These are phyloP conservation scores for Cerceris ruficornis DNA, from an alignment of 2,888 invertebrate species.

Conservation along the genomic window DNA sequence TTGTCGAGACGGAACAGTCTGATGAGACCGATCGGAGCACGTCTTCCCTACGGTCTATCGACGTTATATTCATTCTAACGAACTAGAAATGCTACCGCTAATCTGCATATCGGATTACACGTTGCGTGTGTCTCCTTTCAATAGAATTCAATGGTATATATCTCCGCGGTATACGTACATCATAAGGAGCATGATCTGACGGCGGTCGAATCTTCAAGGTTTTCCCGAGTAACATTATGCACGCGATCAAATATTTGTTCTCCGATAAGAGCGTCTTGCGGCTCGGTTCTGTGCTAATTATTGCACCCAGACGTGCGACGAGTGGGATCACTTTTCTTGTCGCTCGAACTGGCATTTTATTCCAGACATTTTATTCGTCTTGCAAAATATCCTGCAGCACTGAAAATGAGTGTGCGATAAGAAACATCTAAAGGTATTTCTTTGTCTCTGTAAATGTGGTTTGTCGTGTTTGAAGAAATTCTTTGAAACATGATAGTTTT, in stretches of 20 bases:
- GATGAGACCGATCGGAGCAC: slow-evolving; percentile 6
- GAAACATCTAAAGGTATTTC: background rate
- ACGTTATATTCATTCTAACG: slow-evolving; percentile 5
- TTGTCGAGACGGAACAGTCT: slow-evolving; percentile 12
- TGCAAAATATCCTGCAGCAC: background rate
- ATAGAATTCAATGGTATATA: slow-evolving; percentile 15
- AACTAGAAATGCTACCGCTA: slow-evolving; percentile 25
- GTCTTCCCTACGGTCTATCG: slow-evolving; percentile 1
- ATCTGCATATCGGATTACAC: slow-evolving; percentile 34
- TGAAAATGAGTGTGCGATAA: background rate
- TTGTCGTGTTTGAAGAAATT: no score
- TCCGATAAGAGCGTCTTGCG: background rate
- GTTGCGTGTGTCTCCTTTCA: slow-evolving; percentile 19
- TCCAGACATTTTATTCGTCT: background rate
- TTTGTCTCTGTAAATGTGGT: no score
- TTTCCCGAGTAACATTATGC: background rate
- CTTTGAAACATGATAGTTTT: no score
- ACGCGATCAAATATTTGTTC: slow-evolving; percentile 1
- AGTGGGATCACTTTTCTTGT: background rate
- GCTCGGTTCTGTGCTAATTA: background rate
- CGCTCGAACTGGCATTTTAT: background rate
- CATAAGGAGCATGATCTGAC: background rate
- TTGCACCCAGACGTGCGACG: background rate
- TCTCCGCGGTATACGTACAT: background rate
- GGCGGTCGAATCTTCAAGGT: slow-evolving; percentile 11